Evolutionary conservation across 2,113 vertebrate genomes (phyloP).

Genomic region (Tautogolabrus adspersus): DNA sequence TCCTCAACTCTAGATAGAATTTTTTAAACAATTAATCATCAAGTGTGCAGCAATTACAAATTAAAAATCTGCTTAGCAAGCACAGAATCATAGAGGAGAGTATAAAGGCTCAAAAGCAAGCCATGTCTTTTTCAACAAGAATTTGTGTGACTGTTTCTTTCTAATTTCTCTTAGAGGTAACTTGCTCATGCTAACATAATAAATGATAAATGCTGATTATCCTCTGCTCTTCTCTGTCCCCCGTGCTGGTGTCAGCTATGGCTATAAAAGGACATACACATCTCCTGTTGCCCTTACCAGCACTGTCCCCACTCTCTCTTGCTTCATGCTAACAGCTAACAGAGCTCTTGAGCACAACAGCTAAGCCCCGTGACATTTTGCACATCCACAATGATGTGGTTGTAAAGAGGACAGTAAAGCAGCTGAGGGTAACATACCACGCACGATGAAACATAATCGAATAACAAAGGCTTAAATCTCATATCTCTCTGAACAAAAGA

Average conservation of each 20-base stretch:
- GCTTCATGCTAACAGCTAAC: conserved; percentile 63
- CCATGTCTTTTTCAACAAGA: too few species aligned
- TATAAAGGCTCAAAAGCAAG: too few species aligned
- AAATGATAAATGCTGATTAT: conserved; percentile 70
- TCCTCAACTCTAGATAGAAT: not conserved
- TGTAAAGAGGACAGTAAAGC: conserved; percentile 36
- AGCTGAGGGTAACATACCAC: conserved; percentile 23
- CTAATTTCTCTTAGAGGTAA: conserved; percentile 15
- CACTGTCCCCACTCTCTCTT: conserved; percentile 34
- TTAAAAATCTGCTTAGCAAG: too few species aligned
- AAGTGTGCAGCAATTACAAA: too few species aligned
- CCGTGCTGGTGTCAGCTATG: conserved; percentile 78
- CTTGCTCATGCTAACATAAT: conserved; percentile 40
- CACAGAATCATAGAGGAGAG: too few species aligned
- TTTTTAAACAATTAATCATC: too few species aligned
- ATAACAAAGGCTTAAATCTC: not conserved
- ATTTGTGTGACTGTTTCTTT: not conserved
- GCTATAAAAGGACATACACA: conserved; percentile 87
- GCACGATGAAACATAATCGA: conserved; percentile 27
- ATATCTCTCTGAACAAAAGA: not conserved
- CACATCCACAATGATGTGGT: conserved; percentile 55
- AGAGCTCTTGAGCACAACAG: conserved; percentile 63
- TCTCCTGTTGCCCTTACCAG: conserved; percentile 65
- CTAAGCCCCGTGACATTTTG: conserved; percentile 74
- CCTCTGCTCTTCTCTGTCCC: conserved; percentile 51